Evolutionary conservation across 2,797 vertebrate genomes (phyloP).

Genomic region (Eulemur albifrons): DNA sequence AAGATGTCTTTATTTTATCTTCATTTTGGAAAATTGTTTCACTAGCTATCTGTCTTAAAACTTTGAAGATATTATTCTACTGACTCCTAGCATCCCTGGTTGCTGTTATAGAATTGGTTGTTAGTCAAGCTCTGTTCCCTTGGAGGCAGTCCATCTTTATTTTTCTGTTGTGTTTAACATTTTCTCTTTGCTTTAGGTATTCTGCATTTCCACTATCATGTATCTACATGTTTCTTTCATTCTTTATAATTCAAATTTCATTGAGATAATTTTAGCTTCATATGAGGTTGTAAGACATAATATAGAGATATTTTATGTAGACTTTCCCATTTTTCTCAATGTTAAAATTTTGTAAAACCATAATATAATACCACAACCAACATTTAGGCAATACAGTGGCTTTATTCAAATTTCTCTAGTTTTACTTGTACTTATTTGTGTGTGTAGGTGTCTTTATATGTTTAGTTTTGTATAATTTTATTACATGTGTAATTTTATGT

Average conservation of each 20-base stretch:
- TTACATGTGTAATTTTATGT: background rate
- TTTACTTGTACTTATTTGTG: background rate
- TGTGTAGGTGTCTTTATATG: background rate
- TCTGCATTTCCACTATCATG: background rate
- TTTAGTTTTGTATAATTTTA: background rate
- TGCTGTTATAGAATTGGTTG: background rate
- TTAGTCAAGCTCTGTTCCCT: background rate
- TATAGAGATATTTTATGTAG: background rate
- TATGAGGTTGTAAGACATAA: background rate
- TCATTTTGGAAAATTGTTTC: background rate
- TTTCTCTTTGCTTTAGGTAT: background rate
- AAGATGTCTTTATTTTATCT: background rate
- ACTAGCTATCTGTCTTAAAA: background rate
- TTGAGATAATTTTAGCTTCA: background rate
- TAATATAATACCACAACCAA: background rate
- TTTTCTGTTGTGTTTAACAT: background rate
- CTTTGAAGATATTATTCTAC: background rate
- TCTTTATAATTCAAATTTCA: background rate
- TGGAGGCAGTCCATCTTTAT: background rate
- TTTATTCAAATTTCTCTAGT: background rate
- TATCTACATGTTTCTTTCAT: background rate
- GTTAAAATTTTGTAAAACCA: constrained; percentile 11
- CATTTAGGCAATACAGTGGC: background rate
- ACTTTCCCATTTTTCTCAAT: background rate
- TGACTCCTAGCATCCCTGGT: background rate